Evolutionary conservation across 1,140 invertebrate species (phyloP).

Genomic region (Adoxophyes honmai): DNA sequence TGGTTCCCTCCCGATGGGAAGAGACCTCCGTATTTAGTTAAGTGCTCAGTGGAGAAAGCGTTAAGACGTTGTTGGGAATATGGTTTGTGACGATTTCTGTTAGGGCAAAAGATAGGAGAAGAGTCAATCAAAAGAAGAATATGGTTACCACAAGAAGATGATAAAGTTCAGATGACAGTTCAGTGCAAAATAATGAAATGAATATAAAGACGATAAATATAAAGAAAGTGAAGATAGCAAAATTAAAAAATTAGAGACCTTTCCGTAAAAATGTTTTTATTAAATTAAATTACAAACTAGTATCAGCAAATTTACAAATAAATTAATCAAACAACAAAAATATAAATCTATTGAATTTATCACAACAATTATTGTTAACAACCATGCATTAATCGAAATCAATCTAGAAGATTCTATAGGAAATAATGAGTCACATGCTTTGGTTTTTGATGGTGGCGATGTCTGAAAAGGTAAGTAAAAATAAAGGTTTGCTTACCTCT

Average conservation of each 20-base stretch:
- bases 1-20: constrained; percentile 70
- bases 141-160: constrained; percentile 17
- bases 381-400: constrained; percentile 18
- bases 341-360: constrained; percentile 2
- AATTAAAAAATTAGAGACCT: neutral
- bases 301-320: neutral
- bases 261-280: neutral
- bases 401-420: constrained; percentile 29
- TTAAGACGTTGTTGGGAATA: constrained; percentile 75
- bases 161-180: constrained; percentile 14
- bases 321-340: neutral
- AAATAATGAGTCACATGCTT: constrained; percentile 63
- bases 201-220: neutral
- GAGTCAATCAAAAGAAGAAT: constrained; percentile 20
- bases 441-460: constrained; percentile 53
- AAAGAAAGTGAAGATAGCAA: neutral
- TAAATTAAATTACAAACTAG: neutral
- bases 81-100: constrained; percentile 75
- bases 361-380: neutral
- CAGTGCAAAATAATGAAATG: constrained; percentile 6
- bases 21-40: constrained; percentile 70
- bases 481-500: constrained; percentile 41
- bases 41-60: constrained; percentile 72
- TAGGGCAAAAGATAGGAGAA: constrained; percentile 62
- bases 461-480: constrained; percentile 54